phyloP scores from a whole-genome alignment of 2,113 vertebrate species.

The Erpornis zantholeuca region DNA sequence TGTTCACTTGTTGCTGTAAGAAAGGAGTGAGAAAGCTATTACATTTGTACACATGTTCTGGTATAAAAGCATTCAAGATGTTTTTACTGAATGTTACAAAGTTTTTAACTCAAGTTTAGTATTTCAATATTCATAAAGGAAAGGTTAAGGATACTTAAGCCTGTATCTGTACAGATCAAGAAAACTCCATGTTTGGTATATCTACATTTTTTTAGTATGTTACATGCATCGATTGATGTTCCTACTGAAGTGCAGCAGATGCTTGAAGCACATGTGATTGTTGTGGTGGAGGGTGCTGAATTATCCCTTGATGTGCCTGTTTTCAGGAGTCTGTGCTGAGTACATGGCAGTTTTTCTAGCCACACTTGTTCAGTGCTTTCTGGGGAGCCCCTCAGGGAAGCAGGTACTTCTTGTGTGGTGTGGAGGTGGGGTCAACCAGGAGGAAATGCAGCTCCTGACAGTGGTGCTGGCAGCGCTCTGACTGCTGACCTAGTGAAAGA shows the following conservation, averaged over 20 bases:
- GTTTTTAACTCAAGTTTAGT: not conserved
- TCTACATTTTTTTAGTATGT: not conserved
- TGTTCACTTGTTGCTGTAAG: not conserved
- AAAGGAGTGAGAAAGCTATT: not conserved
- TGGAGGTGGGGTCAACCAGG: not conserved
- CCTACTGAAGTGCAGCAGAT: not conserved
- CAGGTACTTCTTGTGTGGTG: rapidly evolving
- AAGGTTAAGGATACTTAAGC: not conserved
- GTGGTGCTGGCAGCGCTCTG: not conserved
- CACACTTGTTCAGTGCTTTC: not conserved
- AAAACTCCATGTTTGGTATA: not conserved
- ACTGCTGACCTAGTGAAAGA: not conserved
- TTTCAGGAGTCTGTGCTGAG: not conserved
- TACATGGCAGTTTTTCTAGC: not conserved
- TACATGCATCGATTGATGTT: not conserved
- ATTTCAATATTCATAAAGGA: not conserved
- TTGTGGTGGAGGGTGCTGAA: not conserved
- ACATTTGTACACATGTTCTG: not conserved
- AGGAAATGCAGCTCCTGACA: not conserved
- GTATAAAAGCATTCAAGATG: not conserved
- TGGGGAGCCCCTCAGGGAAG: not conserved
- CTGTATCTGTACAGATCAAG: not conserved
- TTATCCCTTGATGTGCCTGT: not conserved
- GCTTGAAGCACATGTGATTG: not conserved
- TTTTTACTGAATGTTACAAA: not conserved